phyloP scores from a whole-genome alignment of 1,140 invertebrate genomes.

The Zelostemma sp. region DNA sequence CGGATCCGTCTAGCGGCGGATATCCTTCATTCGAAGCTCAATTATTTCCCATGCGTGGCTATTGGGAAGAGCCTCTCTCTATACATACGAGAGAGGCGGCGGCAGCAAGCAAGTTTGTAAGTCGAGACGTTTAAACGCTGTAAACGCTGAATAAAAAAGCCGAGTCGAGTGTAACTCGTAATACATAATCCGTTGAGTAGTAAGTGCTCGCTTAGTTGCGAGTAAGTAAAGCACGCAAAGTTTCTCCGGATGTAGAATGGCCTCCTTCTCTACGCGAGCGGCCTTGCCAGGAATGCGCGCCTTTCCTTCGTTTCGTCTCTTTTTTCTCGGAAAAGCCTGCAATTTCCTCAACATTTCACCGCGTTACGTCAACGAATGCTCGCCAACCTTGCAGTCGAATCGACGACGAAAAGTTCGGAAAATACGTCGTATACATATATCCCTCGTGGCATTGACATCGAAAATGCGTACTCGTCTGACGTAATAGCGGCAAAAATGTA shows the following conservation, averaged over 20 bases:
- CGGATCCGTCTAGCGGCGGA: too few species aligned
- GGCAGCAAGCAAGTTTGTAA: background rate
- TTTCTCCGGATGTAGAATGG: constrained; percentile 66
- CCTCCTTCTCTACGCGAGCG: constrained; percentile 65
- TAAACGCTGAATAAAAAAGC: too few species aligned
- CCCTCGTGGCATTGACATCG: background rate
- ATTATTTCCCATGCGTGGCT: too few species aligned
- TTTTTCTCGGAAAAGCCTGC: constrained; percentile 43
- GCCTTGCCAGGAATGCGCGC: constrained; percentile 66
- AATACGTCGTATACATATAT: too few species aligned
- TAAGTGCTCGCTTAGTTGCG: constrained; percentile 24
- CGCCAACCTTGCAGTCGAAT: too few species aligned
- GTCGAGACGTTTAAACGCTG: too few species aligned
- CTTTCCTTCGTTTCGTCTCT: constrained; percentile 55
- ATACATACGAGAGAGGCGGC: too few species aligned
- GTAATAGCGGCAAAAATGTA: too few species aligned
- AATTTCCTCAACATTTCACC: constrained; percentile 8
- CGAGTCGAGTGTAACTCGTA: constrained; percentile 48
- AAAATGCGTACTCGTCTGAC: background rate
- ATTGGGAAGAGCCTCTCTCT: too few species aligned
- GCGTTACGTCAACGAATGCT: constrained; percentile 1
- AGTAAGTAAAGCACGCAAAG: constrained; percentile 62
- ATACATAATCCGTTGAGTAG: constrained; percentile 48
- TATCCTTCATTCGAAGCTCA: too few species aligned
- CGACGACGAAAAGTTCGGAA: too few species aligned